phyloP scores from a whole-genome alignment of 2,797 vertebrate genomes.

The Myotis pilosus region DNA sequence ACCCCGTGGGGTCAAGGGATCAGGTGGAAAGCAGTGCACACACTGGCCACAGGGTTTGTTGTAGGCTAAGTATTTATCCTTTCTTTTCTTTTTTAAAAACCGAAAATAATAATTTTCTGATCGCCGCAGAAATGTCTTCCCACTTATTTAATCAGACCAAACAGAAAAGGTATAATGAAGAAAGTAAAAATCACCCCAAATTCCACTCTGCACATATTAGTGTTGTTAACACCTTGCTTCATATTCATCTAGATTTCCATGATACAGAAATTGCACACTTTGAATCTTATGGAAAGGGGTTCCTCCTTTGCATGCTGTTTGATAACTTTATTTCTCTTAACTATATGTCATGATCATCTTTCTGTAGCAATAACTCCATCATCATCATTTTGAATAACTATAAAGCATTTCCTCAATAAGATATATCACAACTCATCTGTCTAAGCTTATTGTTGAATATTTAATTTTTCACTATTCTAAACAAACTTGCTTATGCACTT shows the following conservation, averaged over 20 bases:
- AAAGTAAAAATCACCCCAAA: neutral
- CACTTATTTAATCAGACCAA: neutral
- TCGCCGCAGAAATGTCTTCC: neutral
- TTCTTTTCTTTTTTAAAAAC: slow-evolving; percentile 3
- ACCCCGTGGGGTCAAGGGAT: neutral
- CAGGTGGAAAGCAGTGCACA: neutral
- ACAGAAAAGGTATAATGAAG: neutral
- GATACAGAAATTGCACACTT: neutral
- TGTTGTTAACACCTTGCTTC: neutral
- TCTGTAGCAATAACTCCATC: neutral
- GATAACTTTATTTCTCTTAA: slow-evolving; percentile 17
- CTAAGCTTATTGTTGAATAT: neutral
- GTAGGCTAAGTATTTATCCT: neutral
- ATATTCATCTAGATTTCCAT: neutral
- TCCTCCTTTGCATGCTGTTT: neutral
- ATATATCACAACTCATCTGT: neutral
- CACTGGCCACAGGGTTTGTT: neutral
- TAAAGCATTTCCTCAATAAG: neutral
- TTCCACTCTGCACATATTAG: neutral
- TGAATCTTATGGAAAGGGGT: neutral
- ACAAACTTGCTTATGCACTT: neutral
- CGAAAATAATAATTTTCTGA: slow-evolving; percentile 31
- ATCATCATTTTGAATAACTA: neutral
- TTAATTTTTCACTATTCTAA: neutral
- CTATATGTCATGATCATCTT: neutral